Conservation (phyloP, 2,797 vertebrate genomes). For the Pampus argenteus region DNA sequence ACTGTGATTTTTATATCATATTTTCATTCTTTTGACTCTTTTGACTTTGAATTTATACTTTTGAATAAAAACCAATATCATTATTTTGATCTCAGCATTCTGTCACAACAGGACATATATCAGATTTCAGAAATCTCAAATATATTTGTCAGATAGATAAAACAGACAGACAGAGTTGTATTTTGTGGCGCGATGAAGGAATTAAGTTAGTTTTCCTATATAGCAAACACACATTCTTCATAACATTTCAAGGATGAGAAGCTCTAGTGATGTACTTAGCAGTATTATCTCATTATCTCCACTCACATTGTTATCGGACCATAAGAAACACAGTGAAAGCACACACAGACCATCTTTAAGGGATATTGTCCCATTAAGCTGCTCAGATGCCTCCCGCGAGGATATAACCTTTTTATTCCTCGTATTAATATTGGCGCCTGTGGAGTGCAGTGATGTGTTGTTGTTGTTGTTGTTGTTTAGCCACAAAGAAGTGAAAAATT, state of each 20-base stretch:
- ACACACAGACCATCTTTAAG: slow-evolving; percentile 47
- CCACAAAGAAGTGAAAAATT: slow-evolving; percentile 70
- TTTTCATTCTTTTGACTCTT: neutral
- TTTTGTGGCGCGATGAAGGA: neutral
- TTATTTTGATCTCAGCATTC: neutral
- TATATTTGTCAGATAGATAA: neutral
- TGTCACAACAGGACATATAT: neutral
- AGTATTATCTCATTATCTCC: slow-evolving; percentile 63
- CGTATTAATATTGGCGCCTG: slow-evolving; percentile 47
- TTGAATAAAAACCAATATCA: neutral
- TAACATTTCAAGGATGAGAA: slow-evolving; percentile 36
- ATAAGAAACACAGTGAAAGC: slow-evolving; percentile 52
- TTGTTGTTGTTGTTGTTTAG: slow-evolving; percentile 53
- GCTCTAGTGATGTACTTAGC: slow-evolving; percentile 16
- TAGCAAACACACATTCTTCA: slow-evolving; percentile 12
- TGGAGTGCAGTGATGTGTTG: slow-evolving; percentile 54
- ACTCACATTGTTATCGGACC: slow-evolving; percentile 43
- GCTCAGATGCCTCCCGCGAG: slow-evolving; percentile 44
- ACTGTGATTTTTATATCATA: neutral
- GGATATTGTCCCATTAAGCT: slow-evolving; percentile 61
- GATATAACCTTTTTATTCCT: slow-evolving; percentile 55
- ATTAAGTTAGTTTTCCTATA: neutral
- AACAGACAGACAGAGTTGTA: neutral
- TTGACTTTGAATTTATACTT: neutral
- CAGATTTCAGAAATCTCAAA: neutral